Conservation (phyloP, 2,113 vertebrate genomes). For the Takifugu flavidus region DNA sequence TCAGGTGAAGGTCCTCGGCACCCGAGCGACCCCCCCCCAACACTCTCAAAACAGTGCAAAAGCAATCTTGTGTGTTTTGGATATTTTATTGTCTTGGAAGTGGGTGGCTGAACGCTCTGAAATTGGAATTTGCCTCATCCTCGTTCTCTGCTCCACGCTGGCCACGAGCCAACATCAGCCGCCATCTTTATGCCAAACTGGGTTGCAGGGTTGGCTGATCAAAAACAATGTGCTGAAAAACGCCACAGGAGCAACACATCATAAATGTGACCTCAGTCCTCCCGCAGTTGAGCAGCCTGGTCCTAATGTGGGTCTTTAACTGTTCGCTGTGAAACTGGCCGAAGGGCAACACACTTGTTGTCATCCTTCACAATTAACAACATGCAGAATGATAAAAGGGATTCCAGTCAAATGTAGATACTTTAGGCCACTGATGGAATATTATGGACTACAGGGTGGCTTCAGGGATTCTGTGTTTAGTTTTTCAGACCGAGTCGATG, state of each 20-base stretch:
- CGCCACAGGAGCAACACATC: conserved; percentile 60
- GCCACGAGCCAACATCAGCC: conserved; percentile 64
- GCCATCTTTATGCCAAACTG: conserved; percentile 73
- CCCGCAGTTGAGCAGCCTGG: conserved; percentile 56
- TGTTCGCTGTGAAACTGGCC: conserved; percentile 49
- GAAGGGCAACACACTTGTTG: conserved; percentile 39
- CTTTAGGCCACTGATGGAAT: conserved; percentile 51
- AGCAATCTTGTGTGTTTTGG: conserved; percentile 26
- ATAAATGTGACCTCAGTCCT: conserved; percentile 69
- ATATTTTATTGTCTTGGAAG: conserved; percentile 48
- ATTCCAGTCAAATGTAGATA: conserved; percentile 61
- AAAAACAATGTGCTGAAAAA: conserved; percentile 67
- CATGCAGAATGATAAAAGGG: conserved; percentile 34
- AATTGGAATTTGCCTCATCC: conserved; percentile 60
- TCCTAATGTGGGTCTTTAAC: conserved; percentile 69
- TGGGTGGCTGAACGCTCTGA: conserved; percentile 44
- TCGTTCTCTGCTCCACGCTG: conserved; percentile 59
- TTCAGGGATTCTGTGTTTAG: conserved; percentile 65
- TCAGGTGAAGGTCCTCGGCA: too few species aligned
- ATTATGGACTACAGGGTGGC: conserved; percentile 57
- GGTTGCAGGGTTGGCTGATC: conserved; percentile 70
- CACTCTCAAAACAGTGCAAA: conserved; percentile 23
- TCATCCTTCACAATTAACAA: conserved; percentile 32
- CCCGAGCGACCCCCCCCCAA: too few species aligned
- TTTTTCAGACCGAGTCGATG: conserved; percentile 58